Conservation (phyloP, 2,888 invertebrate species). For the Drosophila koepferae region DNA sequence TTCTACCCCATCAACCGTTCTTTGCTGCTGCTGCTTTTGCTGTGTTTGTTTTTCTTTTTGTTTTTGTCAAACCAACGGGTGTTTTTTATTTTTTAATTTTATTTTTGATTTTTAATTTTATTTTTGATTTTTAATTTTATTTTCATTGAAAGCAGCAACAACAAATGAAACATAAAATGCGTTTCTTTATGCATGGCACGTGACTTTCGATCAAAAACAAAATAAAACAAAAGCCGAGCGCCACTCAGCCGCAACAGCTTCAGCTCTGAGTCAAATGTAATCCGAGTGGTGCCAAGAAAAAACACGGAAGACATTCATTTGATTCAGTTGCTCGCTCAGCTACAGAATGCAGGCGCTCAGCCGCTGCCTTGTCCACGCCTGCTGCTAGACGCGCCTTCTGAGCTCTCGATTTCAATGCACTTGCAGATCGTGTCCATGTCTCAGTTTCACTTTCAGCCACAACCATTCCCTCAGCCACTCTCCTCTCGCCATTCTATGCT, state of each 20-base stretch:
- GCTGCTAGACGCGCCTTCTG: constrained; percentile 27
- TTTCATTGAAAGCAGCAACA: constrained; percentile 63
- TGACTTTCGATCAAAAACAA: constrained; percentile 61
- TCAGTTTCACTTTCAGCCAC: constrained; percentile 1
- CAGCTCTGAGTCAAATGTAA: constrained; percentile 27
- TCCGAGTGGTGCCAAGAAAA: constrained; percentile 29
- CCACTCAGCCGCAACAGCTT: constrained; percentile 70
- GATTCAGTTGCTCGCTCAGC: constrained; percentile 31
- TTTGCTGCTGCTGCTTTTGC: neutral
- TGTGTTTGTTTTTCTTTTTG: constrained; percentile 1
- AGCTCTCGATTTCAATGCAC: constrained; percentile 9
- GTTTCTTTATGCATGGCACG: constrained; percentile 76
- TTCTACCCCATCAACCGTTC: neutral
- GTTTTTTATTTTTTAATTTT: constrained; percentile 62
- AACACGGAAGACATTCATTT: constrained; percentile 73
- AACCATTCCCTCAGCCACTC: neutral
- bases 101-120: constrained; percentile 63
- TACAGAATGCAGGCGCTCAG: constrained; percentile 41
- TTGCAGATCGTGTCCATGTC: constrained; percentile 32
- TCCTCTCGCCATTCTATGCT: neutral
- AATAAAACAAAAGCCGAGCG: constrained; percentile 48
- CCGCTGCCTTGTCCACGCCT: constrained; percentile 55
- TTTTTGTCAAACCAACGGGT: constrained; percentile 55
- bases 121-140: constrained; percentile 71
- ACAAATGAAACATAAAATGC: constrained; percentile 60